Conservation (phyloP, 1,140 invertebrate genomes). For the Hyphantria cunea region DNA sequence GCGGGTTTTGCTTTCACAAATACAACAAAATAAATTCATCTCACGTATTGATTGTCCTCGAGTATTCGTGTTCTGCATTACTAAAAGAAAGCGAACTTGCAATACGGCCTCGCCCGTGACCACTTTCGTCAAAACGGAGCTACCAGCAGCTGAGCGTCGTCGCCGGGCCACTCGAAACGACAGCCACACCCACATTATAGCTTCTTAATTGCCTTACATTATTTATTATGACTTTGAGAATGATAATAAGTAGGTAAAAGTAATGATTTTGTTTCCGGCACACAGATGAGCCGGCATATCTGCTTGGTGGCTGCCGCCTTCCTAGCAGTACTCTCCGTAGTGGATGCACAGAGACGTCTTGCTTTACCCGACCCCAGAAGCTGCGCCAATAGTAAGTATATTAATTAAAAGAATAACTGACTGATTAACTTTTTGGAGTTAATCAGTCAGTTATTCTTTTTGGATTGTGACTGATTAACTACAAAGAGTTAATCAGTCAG, state of each 20-base stretch:
- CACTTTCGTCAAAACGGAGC: conserved; percentile 43
- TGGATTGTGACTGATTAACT: too few species aligned
- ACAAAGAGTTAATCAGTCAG: too few species aligned
- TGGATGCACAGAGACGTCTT: conserved; percentile 90
- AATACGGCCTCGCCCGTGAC: conserved; percentile 46
- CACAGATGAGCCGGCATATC: conserved; percentile 70
- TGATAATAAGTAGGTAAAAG: too few species aligned
- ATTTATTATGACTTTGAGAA: too few species aligned
- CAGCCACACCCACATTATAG: neutral
- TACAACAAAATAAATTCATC: conserved; percentile 81
- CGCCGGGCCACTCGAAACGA: neutral
- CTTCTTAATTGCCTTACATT: neutral
- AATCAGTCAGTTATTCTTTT: too few species aligned
- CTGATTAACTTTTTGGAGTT: too few species aligned
- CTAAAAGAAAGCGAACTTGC: conserved; percentile 77
- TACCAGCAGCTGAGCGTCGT: conserved; percentile 15
- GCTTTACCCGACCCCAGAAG: conserved; percentile 93
- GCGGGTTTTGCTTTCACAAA: conserved; percentile 80
- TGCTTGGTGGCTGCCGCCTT: conserved; percentile 77
- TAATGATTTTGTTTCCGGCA: conserved; percentile 17
- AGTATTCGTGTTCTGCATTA: conserved; percentile 67
- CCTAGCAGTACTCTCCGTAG: conserved; percentile 85
- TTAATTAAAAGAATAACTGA: neutral
- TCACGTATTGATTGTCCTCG: conserved; percentile 80
- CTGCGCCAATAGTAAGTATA: conserved; percentile 91